Base-by-base conservation (phyloP, 2,888 invertebrate species). In the Calameuta pallipes region DNA sequence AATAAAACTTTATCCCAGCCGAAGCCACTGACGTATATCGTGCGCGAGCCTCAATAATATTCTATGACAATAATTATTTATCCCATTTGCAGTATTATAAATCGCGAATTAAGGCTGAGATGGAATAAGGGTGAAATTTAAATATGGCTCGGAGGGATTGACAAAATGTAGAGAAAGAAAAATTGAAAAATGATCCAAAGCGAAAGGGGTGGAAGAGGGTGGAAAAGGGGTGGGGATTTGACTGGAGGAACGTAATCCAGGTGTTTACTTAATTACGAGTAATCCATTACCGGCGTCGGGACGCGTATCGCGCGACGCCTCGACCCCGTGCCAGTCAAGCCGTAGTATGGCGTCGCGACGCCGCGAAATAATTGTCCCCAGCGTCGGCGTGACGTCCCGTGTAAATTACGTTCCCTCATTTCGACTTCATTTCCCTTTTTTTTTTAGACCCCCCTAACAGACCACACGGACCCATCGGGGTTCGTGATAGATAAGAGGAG, bases 261-360 rank as follows among this genome's bases (percentile, higher is more conserved):
- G 83, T 87, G 87, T 87, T 88, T 86, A 86, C 88, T 87, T 87
- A 89, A 88, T 88, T 88, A 88, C 85, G 83, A 87, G 87, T 88
- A 89, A 89, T 89, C 88, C 88, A 86, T 88, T 89, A 88, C 84
- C 75, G 82, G 80, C 79, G 83, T 80, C 33, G 36, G 23, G 69
- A n/a, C 75, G 73, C 71, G 70, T 70, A 78, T 78, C 78, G 78
- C 78, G 56, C 23, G 73, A 75, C 73, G n/a, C 35, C 75, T 15
- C 36, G 36, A 36, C 37, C 78, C 76, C 36, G 34, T 69, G 75
- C 78, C 78, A 76, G 78, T 78, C 75, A 75, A 74, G 36, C 74
- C 35, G n/a, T 34, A 34, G 23, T 75, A 80, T 80, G 78, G 70
- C 80, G 69, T 78, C 76, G 76, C 56, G 69, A 31, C 71, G 34